A percentile compares a stretch with the other conserved stretches of the same genome.
phyloP scores from a whole-genome alignment of 2,797 vertebrate species.

The Cephalopachus bancanus region DNA sequence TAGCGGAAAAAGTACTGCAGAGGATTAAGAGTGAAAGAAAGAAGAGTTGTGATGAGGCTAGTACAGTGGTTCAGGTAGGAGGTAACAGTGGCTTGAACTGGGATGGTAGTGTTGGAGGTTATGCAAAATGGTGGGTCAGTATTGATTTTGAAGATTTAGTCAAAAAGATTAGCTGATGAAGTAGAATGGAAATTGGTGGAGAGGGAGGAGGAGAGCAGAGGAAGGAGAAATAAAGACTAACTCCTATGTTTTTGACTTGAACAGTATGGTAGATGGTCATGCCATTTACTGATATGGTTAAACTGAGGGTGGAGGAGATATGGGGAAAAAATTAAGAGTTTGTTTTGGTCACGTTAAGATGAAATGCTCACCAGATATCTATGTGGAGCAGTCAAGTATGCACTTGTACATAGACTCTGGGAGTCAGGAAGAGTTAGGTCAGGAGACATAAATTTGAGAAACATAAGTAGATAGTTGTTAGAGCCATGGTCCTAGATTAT shows the following conservation, averaged over 20 bases:
- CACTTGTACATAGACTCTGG: background rate
- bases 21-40: slow-evolving; percentile 7
- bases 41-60: background rate
- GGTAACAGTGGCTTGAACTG: background rate
- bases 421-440: background rate
- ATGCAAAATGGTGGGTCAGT: background rate
- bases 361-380: background rate
- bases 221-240: background rate
- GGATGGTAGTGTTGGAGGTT: background rate
- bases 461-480: background rate
- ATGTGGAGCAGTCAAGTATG: background rate
- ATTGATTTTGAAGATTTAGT: background rate
- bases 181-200: background rate
- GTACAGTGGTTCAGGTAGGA: background rate
- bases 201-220: background rate
- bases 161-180: background rate
- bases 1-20: background rate
- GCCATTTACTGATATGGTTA: background rate
- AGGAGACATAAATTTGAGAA: slow-evolving; percentile 3
- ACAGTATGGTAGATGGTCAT: background rate
- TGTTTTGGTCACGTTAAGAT: background rate
- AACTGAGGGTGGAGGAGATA: background rate
- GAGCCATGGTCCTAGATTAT: background rate
- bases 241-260: background rate
- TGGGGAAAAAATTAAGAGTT: background rate